Evolutionary conservation across 2,888 invertebrate genomes (phyloP).

Genomic region (Pteria penguin): DNA sequence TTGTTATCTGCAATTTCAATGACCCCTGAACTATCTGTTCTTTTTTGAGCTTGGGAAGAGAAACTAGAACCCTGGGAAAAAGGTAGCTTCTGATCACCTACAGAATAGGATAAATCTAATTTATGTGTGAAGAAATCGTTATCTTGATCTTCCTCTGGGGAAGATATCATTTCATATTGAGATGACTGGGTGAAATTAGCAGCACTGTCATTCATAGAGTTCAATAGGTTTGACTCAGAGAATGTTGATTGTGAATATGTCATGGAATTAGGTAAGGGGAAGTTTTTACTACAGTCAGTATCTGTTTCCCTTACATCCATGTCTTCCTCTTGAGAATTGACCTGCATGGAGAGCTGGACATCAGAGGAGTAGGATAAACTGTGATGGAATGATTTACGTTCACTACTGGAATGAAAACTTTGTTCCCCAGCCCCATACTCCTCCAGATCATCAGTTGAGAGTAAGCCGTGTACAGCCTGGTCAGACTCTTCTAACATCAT

Average conservation of each 20-base stretch:
- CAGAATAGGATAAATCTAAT: conserved; percentile 22
- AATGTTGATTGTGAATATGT: neutral
- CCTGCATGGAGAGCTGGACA: no score
- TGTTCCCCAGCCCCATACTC: conserved; percentile 2
- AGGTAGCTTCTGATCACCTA: conserved; percentile 1
- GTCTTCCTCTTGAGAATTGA: neutral
- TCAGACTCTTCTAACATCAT: neutral
- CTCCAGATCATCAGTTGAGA: conserved; percentile 13
- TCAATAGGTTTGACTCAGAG: neutral
- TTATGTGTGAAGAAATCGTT: conserved; percentile 25
- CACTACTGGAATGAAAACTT: neutral
- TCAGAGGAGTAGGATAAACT: neutral
- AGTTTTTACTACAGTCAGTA: neutral
- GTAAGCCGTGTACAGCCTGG: conserved; percentile 10
- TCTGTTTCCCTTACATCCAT: no score
- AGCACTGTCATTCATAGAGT: neutral
- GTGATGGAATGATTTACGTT: neutral
- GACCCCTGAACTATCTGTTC: neutral
- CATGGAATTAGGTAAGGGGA: neutral
- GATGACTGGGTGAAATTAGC: conserved; percentile 11
- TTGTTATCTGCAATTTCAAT: conserved; percentile 5
- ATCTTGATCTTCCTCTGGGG: conserved; percentile 39
- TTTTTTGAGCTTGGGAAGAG: neutral
- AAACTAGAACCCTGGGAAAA: neutral
- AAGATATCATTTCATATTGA: conserved; percentile 44